These are phyloP conservation scores for Cenopis cana DNA, from an alignment of 2,888 invertebrate genomes.

Conservation along the genomic window DNA sequence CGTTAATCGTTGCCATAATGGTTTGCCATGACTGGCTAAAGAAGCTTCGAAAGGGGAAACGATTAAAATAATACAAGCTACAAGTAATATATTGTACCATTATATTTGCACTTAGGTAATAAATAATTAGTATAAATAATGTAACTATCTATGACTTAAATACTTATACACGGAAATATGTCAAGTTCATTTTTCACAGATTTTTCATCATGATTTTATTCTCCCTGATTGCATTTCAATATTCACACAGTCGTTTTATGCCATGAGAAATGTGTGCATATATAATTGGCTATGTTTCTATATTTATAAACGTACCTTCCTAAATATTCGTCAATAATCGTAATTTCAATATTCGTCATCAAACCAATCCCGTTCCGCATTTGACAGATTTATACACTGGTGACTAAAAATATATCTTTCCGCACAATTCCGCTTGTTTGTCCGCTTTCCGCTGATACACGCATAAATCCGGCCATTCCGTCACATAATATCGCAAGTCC, in stretches of 20 bases:
- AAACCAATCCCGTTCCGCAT: constrained; percentile 64
- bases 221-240: too few species aligned
- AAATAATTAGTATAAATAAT: not conserved
- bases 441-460: constrained; percentile 78
- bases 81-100: too few species aligned
- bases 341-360: constrained; percentile 63
- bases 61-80: not conserved
- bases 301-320: not conserved
- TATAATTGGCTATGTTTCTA: too few species aligned
- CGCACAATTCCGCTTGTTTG: constrained; percentile 80
- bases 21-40: not conserved
- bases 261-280: too few species aligned
- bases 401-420: constrained; percentile 69
- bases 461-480: constrained; percentile 68
- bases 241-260: too few species aligned
- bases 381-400: constrained; percentile 75
- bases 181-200: too few species aligned
- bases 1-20: not conserved
- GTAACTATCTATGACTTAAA: too few species aligned
- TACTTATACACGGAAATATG: too few species aligned
- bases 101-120: not conserved
- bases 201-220: too few species aligned
- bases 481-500: not conserved
- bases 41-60: not conserved
- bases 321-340: too few species aligned